These are phyloP conservation scores for Fopius arisanus DNA, from an alignment of 1,140 invertebrate species.

Conservation along the genomic window DNA sequence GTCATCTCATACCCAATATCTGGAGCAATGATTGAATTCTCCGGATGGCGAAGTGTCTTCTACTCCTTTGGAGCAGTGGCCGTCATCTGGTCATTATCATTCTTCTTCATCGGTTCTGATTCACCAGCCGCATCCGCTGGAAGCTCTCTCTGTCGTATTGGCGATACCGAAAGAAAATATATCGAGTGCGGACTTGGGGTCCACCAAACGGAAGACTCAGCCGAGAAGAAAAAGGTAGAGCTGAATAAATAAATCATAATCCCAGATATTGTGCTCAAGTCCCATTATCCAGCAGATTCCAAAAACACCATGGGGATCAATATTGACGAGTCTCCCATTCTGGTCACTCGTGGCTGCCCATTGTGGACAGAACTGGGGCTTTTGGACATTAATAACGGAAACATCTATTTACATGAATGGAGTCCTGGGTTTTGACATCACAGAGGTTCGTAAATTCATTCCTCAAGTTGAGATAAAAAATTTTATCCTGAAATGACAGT, in stretches of 20 bases:
- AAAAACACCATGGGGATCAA: constrained; percentile 76
- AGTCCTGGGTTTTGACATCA: constrained; percentile 82
- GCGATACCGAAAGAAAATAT: constrained; percentile 68
- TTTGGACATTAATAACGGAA: constrained; percentile 90
- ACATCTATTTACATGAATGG: constrained; percentile 89
- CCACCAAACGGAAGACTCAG: neutral
- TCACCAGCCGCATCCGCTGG: constrained; percentile 63
- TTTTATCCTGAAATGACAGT: too few species aligned
- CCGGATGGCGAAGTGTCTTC: constrained; percentile 82
- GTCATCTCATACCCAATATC: constrained; percentile 76
- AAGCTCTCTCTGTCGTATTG: constrained; percentile 67
- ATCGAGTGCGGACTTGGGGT: constrained; percentile 64
- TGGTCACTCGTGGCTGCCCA: constrained; percentile 85
- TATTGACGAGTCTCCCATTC: constrained; percentile 80
- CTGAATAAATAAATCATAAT: too few species aligned
- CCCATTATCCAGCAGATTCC: neutral
- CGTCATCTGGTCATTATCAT: constrained; percentile 70
- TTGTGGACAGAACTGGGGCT: constrained; percentile 91
- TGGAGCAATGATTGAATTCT: constrained; percentile 69
- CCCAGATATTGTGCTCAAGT: too few species aligned
- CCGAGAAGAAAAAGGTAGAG: neutral
- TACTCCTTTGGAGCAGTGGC: constrained; percentile 76
- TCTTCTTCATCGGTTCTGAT: constrained; percentile 72
- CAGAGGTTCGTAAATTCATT: constrained; percentile 62
- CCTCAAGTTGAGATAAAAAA: too few species aligned